Percentiles rank a stretch among this genome's conserved stretches.
Conservation (phyloP, 2,888 invertebrate species). For the Clostera curtula region DNA sequence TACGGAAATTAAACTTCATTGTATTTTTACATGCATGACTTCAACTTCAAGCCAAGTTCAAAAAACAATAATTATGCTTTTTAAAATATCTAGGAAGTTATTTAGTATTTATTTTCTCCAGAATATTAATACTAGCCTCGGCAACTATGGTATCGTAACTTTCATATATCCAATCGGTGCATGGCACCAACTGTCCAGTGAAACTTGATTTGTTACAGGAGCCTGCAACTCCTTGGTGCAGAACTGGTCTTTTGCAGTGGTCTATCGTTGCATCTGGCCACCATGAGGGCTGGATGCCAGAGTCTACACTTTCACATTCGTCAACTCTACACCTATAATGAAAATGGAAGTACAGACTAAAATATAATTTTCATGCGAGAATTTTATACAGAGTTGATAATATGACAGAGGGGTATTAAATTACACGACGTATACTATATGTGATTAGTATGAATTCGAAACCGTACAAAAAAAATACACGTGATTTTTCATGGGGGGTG, state of each 20-base stretch:
- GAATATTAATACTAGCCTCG: slow-evolving; percentile 28
- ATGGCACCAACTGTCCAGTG: slow-evolving; percentile 22
- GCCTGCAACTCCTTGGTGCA: slow-evolving; percentile 15
- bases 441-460: no score
- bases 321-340: slow-evolving; percentile 43
- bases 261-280: slow-evolving; percentile 43
- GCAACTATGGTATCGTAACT: slow-evolving; percentile 45
- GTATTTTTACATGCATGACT: no score
- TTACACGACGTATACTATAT: no score
- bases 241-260: slow-evolving; percentile 37
- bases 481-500: no score
- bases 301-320: slow-evolving; percentile 36
- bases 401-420: no score
- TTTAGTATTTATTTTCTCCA: neutral
- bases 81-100: no score
- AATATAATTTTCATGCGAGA: neutral
- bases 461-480: no score
- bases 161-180: slow-evolving; percentile 51
- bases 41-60: no score
- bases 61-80: no score
- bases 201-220: slow-evolving; percentile 37
- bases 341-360: neutral
- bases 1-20: no score
- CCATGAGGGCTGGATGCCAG: slow-evolving; percentile 32
- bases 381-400: no score